Conservation (phyloP, 2,797 vertebrate species). For the Nasua narica region DNA sequence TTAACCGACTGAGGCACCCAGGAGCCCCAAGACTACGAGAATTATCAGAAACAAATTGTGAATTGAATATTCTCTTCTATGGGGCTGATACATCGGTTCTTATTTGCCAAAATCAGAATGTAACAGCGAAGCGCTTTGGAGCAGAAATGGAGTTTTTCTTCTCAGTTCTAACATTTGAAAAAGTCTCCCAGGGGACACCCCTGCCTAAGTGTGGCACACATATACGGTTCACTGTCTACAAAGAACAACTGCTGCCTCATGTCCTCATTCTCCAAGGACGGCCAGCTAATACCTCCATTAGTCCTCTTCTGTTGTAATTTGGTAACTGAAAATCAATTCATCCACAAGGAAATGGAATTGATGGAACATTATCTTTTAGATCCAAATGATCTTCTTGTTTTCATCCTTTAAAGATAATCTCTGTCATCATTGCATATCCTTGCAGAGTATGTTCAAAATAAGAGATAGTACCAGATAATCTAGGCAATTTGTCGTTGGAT, state of each 20-base stretch:
- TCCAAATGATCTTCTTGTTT: background rate
- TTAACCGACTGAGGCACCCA: background rate
- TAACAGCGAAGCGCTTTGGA: background rate
- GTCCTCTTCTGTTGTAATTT: background rate
- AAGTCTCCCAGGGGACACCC: background rate
- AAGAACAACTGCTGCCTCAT: rapidly evolving
- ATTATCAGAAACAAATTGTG: background rate
- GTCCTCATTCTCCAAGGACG: background rate
- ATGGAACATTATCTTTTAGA: background rate
- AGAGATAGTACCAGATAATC: background rate
- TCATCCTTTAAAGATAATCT: slow-evolving; percentile 9
- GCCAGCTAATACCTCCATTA: background rate
- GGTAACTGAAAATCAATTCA: background rate
- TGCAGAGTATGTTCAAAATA: background rate
- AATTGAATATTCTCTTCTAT: background rate
- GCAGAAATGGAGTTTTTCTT: background rate
- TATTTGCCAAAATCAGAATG: background rate
- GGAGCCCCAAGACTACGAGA: background rate
- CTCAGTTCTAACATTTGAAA: no score
- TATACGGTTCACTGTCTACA: rapidly evolving
- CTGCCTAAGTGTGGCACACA: rapidly evolving
- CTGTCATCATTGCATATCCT: background rate
- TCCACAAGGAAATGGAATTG: background rate
- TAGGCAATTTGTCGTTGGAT: background rate
- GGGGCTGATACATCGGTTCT: background rate